phyloP scores from a whole-genome alignment of 2,888 invertebrate genomes.

The Coecobrya sp. region DNA sequence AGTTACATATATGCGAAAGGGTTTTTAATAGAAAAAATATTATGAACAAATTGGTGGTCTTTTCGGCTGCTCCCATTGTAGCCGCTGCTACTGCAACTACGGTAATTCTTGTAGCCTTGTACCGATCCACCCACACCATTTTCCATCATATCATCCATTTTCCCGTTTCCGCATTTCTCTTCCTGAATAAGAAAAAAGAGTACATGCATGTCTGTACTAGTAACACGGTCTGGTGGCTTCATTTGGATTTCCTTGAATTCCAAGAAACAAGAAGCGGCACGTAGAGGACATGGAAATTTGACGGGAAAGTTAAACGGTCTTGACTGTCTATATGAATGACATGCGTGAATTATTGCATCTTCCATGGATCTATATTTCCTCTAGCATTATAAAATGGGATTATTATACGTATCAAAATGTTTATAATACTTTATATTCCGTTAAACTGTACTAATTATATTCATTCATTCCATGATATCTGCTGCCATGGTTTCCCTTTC shows the following conservation, averaged over 20 bases:
- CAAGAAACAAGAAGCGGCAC: slow-evolving; percentile 19
- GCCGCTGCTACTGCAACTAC: neutral
- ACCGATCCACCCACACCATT: slow-evolving; percentile 21
- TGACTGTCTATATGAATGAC: slow-evolving; percentile 33
- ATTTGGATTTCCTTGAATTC: neutral
- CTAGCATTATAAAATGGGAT: neutral
- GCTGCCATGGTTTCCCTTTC: no score
- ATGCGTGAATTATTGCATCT: slow-evolving; percentile 38
- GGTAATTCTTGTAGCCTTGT: neutral
- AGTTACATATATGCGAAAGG: neutral
- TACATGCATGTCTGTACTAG: neutral
- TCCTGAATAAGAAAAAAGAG: no score
- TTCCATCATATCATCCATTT: slow-evolving; percentile 49
- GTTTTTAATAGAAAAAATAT: neutral
- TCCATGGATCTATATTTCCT: neutral
- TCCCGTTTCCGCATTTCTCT: slow-evolving; percentile 21
- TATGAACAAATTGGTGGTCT: neutral
- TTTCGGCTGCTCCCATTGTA: neutral
- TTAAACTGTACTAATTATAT: no score
- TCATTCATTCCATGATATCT: no score
- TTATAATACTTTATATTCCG: no score
- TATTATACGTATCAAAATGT: no score
- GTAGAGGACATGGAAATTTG: slow-evolving; percentile 11
- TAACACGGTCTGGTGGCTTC: neutral
- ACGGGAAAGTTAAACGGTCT: slow-evolving; percentile 46